phyloP scores from a whole-genome alignment of 2,797 vertebrate species.

The Tadarida brasiliensis region DNA sequence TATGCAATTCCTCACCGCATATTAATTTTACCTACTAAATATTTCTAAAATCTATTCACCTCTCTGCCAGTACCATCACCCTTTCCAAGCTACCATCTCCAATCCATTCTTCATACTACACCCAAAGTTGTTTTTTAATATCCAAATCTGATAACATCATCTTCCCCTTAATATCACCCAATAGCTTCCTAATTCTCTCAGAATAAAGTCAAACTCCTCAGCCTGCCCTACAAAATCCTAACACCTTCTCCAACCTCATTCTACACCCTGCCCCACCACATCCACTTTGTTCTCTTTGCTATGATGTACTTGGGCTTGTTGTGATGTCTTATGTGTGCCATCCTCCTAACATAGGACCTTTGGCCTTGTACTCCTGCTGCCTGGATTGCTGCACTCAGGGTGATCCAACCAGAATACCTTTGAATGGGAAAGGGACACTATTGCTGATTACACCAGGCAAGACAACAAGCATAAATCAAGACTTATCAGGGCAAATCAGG shows the following conservation, averaged over 20 bases:
- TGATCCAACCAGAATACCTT: background rate
- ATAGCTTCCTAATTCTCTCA: background rate
- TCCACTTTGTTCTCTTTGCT: background rate
- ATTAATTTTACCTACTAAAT: background rate
- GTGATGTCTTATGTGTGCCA: background rate
- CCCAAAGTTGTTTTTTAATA: background rate
- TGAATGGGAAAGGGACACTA: background rate
- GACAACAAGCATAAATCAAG: background rate
- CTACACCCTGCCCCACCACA: background rate
- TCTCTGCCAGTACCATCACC: background rate
- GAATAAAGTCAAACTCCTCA: background rate
- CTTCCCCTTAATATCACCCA: background rate
- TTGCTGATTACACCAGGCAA: background rate
- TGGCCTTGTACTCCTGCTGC: background rate
- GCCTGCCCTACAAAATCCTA: background rate
- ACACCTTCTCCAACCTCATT: background rate
- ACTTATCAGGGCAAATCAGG: background rate
- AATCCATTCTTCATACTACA: background rate
- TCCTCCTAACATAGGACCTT: background rate
- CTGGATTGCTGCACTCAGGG: background rate
- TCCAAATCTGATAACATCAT: background rate
- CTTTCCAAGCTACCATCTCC: background rate
- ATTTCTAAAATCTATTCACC: background rate
- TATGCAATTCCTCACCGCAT: background rate
- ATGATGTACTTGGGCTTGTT: background rate